Percentiles rank a stretch among this genome's conserved stretches.
Evolutionary conservation across 2,888 invertebrate genomes (phyloP).

Genomic region (Chorisops tibialis): DNA sequence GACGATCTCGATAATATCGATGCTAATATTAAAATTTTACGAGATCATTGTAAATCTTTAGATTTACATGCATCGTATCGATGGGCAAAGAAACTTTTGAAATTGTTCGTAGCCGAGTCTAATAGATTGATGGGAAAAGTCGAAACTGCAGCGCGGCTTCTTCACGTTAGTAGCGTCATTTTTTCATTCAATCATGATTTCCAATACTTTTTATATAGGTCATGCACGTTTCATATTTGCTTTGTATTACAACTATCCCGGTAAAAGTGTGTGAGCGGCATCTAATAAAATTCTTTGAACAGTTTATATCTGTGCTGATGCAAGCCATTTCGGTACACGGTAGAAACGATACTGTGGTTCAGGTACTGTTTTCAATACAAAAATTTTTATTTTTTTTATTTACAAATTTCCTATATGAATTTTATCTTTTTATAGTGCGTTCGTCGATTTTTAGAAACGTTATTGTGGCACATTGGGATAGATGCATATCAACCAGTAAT

Average conservation of each 20-base stretch:
- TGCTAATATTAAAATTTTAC: neutral
- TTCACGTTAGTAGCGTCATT: neutral
- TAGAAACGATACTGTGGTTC: neutral
- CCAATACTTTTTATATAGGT: conserved; percentile 26
- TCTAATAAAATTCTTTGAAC: conserved; percentile 41
- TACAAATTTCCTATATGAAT: neutral
- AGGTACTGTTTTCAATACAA: no score
- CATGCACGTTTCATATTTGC: conserved; percentile 44
- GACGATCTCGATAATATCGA: conserved; percentile 31
- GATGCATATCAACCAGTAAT: neutral
- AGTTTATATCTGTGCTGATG: conserved; percentile 43
- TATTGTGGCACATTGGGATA: neutral
- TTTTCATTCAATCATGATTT: neutral
- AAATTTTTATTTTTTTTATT: neutral
- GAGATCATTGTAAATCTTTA: neutral
- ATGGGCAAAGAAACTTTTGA: conserved; percentile 46
- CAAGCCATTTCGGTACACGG: conserved; percentile 33
- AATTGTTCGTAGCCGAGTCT: conserved; percentile 44
- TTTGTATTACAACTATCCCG: conserved; percentile 42
- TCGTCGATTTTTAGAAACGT: conserved; percentile 2
- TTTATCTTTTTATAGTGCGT: conserved; percentile 1
- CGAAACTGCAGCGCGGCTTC: neutral
- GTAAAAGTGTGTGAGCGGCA: conserved; percentile 40
- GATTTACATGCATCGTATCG: conserved; percentile 39
- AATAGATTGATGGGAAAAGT: conserved; percentile 40